Evolutionary conservation across 2,797 vertebrate genomes (phyloP).

Genomic region (Trichosurus vulpecula): DNA sequence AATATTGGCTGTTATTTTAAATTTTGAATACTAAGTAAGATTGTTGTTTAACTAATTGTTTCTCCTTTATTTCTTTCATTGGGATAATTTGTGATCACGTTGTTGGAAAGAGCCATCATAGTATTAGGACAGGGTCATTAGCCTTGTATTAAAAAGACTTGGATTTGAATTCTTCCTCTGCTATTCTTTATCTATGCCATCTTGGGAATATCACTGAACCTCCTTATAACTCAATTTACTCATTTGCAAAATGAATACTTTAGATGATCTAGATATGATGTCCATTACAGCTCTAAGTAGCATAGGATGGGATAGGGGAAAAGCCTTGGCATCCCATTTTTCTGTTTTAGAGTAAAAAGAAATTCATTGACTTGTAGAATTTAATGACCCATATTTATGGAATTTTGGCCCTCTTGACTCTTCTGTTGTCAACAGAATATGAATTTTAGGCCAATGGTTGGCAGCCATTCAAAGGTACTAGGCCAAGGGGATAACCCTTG

Average conservation of each 20-base stretch:
- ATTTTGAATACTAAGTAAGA: background rate
- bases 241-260: background rate
- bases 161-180: background rate
- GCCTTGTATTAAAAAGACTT: background rate
- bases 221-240: background rate
- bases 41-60: background rate
- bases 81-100: background rate
- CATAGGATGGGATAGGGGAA: background rate
- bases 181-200: background rate
- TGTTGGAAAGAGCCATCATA: background rate
- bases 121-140: background rate
- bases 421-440: background rate
- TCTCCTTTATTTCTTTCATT: background rate
- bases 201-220: background rate
- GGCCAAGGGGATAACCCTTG: background rate
- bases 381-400: background rate
- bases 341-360: background rate
- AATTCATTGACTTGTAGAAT: background rate
- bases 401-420: background rate
- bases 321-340: background rate
- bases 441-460: background rate
- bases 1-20: background rate
- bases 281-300: background rate
- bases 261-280: background rate
- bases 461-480: background rate